phyloP scores from a whole-genome alignment of 2,113 vertebrate species.

The Pelvicachromis taeniatus region DNA sequence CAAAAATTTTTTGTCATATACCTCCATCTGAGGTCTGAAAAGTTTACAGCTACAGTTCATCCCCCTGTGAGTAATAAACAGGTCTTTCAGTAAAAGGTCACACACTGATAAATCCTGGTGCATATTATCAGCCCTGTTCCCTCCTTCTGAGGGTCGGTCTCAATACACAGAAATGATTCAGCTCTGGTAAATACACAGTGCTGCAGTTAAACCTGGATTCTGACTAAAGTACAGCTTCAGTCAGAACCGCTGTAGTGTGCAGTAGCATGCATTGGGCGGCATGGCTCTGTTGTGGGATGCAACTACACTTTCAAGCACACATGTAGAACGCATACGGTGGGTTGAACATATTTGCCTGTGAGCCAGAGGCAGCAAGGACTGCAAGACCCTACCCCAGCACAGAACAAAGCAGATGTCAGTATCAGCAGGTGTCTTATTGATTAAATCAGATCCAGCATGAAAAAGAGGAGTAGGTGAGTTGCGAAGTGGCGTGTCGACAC shows the following conservation, averaged over 20 bases:
- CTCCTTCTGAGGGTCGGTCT: neutral
- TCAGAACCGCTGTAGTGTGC: neutral
- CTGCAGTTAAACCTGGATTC: neutral
- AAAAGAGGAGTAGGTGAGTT: neutral
- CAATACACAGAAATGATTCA: neutral
- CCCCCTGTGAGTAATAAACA: conserved; percentile 31
- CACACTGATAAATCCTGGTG: conserved; percentile 38
- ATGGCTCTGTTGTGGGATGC: neutral
- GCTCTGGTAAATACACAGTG: neutral
- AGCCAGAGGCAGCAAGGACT: neutral
- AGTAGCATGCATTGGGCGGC: neutral
- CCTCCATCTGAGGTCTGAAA: neutral
- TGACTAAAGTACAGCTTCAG: neutral
- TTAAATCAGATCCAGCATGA: neutral
- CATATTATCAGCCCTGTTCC: neutral
- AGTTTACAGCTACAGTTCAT: conserved; percentile 10
- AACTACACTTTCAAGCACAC: neutral
- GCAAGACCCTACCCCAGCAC: neutral
- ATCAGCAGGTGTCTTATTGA: neutral
- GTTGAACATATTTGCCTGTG: neutral
- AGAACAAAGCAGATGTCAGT: neutral
- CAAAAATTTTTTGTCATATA: neutral
- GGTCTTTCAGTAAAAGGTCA: conserved; percentile 56
- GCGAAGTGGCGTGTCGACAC: neutral
- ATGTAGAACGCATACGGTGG: neutral